Base-by-base conservation (phyloP, 2,113 vertebrate genomes). In the Sander vitreus region DNA sequence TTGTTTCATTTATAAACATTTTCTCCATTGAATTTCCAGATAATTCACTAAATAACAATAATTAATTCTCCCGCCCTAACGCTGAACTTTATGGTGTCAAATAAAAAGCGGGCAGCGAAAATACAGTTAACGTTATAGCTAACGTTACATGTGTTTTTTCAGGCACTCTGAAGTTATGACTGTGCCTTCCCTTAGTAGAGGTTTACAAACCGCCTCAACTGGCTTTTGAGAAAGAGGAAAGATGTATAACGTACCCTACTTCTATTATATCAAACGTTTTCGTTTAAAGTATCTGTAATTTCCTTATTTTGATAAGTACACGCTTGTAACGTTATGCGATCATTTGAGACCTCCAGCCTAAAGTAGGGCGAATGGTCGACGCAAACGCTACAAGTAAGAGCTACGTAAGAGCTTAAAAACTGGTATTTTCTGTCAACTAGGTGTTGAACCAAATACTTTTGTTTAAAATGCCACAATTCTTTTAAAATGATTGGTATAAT, bases 361-460 rank as follows among this genome's bases (percentile, higher is more conserved):
- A 45, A 7, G 16, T 25, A 23, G 59, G 5, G 0, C 18, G n/a
- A 48, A 33, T 14, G 50, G 23, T 0, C 18, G 14, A 59, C 50
- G 58, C 51, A 5, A 53, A 53, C 25, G 2, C 6, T 12, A 53
- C 27, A 43, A 43, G 33, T 51, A 14, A 21, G 33, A 11, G 0
- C 18, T 12, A 53, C 27, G 50, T 51, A 21, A 21, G 33, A 8
- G 0, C 14, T 21, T 54, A 39, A 39, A 39, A 65, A 50, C 5
- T 33, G 0, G 0, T 7, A 16, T 14, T 71, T 78, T 62, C 0
- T 6, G 0, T 0, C 6, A 12, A 25, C 1, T 1, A 3, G 0
- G 0, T 13, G 1, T 45, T 10, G 45, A 59, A 11, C n/a, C 0
- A 19, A n/a, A 2, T 0, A 2, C 0, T 0, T 33, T 43, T 6